These are phyloP conservation scores for Jordanella pulchra DNA, from an alignment of 2,797 vertebrate genomes.

Conservation along the genomic window DNA sequence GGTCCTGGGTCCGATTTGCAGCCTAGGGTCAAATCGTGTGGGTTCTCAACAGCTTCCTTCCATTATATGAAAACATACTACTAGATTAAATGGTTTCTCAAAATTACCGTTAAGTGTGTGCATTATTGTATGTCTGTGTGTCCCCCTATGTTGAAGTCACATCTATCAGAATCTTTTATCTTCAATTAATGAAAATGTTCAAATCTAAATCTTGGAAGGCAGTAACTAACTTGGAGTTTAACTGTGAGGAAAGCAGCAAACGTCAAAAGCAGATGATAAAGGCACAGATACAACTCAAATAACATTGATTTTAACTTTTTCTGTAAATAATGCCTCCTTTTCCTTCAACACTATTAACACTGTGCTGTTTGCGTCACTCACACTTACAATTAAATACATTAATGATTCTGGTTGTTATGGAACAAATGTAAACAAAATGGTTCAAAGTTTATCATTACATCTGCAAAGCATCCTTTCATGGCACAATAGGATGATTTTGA, in stretches of 20 bases:
- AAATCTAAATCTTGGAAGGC: background rate
- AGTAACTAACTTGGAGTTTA: background rate
- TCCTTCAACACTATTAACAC: background rate
- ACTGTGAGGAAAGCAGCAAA: background rate
- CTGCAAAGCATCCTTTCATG: background rate
- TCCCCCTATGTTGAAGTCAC: too few species aligned
- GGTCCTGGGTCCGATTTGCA: too few species aligned
- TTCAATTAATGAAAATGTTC: background rate
- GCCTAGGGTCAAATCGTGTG: too few species aligned
- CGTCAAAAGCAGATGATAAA: background rate
- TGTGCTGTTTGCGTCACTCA: background rate
- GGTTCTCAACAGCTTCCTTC: too few species aligned
- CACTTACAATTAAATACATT: background rate
- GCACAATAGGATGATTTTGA: slow-evolving; percentile 45
- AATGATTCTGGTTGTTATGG: background rate
- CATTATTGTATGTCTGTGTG: too few species aligned
- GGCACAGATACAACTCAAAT: too few species aligned
- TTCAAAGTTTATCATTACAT: background rate
- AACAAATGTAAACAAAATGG: background rate
- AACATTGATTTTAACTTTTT: too few species aligned
- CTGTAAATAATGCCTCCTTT: too few species aligned
- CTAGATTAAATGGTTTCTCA: too few species aligned
- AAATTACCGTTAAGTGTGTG: too few species aligned
- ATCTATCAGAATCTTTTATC: too few species aligned
- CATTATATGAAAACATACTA: too few species aligned